Base-by-base conservation (phyloP, 1,140 invertebrate species). In the Heliconius melpomene region DNA sequence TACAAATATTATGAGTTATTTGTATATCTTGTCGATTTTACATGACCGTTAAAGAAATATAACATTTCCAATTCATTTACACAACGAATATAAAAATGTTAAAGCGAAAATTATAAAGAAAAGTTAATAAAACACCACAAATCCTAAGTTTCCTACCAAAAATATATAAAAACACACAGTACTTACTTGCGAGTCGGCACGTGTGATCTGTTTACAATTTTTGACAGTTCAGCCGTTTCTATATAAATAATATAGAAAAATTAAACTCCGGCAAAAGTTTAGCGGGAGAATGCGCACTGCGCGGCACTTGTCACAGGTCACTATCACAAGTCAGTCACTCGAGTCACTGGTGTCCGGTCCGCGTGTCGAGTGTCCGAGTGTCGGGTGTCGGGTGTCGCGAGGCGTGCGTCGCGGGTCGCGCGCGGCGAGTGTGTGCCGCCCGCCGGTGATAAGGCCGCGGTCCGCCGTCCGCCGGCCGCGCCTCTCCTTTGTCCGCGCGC, bases 111-210 rank as follows among this genome's bases (percentile, higher is more conserved):
- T 66, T 26, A 9, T 26, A 26, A 13, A 46, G 9, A 66, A 29
- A 29, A 11, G 26, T 66, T 29, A 1, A 16, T 36, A 26, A 57
- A 66, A 26, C 8, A 29, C 5, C 7, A 54, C 8, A 73, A 57
- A 26, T 60, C 18, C 60, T 52, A 40, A 50, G 36, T 73, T 50
- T 26, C 60, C 32, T 18, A 54, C 23, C 2, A 74, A 70, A 36
- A 78, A n/a, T 71, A 57, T 29, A 40, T 54, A 54, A 79, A 79
- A 75, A 40, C 82, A 79, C 40, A 77, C 66, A 88, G 60, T 66
- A 92, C 91, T 93, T 93, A 94, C 91, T 91, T 92, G 91, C 88
- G 89, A 88, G 89, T 80, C 87, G 90, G 89, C 87, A 93, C 92
- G 91, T 93, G 91, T 84, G 88, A 81, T 86, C 80, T 93, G 91